A percentile compares a stretch with the other conserved stretches of the same genome.
Evolutionary conservation across 2,113 vertebrate genomes (phyloP).

Genomic region (Lophotis ruficrista): DNA sequence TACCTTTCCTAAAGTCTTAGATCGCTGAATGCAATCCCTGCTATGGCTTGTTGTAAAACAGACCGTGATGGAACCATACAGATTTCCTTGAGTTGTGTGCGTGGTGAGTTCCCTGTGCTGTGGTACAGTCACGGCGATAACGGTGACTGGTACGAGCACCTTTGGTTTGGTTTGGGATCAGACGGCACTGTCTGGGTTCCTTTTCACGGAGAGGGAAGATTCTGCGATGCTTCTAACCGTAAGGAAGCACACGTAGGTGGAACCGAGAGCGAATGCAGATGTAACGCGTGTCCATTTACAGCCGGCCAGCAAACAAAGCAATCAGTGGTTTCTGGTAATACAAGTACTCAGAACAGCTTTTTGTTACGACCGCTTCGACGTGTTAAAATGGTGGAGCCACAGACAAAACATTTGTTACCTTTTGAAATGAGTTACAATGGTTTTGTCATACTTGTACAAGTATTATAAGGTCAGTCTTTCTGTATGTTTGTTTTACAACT

Average conservation of each 20-base stretch:
- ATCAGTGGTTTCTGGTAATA: constrained; percentile 17
- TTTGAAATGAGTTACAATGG: constrained; percentile 46
- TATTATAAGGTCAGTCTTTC: constrained; percentile 53
- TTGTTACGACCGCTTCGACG: background rate
- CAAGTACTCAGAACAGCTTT: background rate
- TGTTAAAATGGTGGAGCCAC: constrained; percentile 35
- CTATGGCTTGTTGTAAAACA: background rate
- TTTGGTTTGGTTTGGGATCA: background rate
- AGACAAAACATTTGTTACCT: constrained; percentile 58
- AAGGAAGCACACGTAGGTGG: background rate
- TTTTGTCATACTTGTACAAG: constrained; percentile 51
- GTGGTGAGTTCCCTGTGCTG: background rate
- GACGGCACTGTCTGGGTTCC: background rate
- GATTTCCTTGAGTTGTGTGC: background rate
- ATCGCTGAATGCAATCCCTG: background rate
- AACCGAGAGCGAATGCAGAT: background rate
- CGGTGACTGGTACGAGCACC: background rate
- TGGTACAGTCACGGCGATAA: background rate
- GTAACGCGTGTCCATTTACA: background rate
- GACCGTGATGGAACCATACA: background rate
- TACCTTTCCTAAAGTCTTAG: background rate
- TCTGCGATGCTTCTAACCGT: background rate
- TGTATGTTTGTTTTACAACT: constrained; percentile 59
- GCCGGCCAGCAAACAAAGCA: background rate
- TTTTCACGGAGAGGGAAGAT: background rate